Evolutionary conservation across 2,797 vertebrate genomes (phyloP), one percentile per base, ranked within the genome.

Genomic region (Periparus ater): DNA sequence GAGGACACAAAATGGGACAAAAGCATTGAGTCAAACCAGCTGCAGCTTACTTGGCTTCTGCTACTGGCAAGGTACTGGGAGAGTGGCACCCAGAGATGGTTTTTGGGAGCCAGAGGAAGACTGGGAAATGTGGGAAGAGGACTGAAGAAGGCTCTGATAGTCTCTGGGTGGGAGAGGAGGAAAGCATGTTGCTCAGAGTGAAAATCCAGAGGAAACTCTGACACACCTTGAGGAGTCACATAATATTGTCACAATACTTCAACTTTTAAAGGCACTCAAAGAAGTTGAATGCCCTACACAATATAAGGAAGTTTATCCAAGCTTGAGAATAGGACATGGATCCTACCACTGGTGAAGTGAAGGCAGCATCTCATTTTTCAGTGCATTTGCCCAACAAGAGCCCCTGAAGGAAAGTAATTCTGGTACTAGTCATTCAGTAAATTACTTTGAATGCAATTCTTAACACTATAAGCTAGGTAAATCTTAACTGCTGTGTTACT

Each of bases 171-270:
- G 53, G 18, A 85, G 9, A 88, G n/a, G 3, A 77, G 45, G 38
- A 74, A 18, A 80, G 26, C 40, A 72, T 21, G 11, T 9, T 10
- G 2, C 20, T 60, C 32, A 51, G 48, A 32, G 21, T 40, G 21
- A 84, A 53, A 54, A 83, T 34, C 23, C 30, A 55, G 32, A 81
- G 50, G 10, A 42, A 91, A 77, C 10, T 38, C 8, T 6, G 2
- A n/a, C 30, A 34, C 18, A 61, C 23, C 30, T 21, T 48, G 9
- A 9, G 7, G 53, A 2, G 0, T 58, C 44, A 40, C 2, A 3
- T 17, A 34, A 19, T 48, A 55, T 48, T 65, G 45, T 36, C n/a
- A 30, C 3, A 8, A 58, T 72, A 36, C n/a, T 78, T 91, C 36
- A 3, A 29, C 67, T 71, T 86, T 50, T 42, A 73, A 92, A 78